These are phyloP conservation scores for Rhizomys pruinosus DNA, from an alignment of 2,113 vertebrate species.

Conservation along the genomic window DNA sequence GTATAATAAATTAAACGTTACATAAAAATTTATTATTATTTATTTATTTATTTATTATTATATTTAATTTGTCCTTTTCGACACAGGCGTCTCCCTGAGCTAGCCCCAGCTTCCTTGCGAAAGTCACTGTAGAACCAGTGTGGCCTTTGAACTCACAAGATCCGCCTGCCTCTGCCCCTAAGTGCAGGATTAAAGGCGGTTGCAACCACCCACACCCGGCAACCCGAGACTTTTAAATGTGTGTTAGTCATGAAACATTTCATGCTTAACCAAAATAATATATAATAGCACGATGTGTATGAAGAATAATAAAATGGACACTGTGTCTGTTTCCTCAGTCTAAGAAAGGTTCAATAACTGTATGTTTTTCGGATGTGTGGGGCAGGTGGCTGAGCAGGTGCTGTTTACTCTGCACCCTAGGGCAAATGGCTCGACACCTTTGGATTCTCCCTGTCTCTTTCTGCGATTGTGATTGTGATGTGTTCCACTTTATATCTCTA, in stretches of 20 bases:
- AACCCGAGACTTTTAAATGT: not conserved
- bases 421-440: not conserved
- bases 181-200: too few species aligned
- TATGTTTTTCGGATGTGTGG: not conserved
- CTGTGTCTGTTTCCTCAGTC: not conserved
- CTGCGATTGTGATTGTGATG: not conserved
- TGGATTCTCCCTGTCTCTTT: not conserved
- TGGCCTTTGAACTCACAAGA: too few species aligned
- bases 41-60: too few species aligned
- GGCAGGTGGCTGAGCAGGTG: not conserved
- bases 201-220: too few species aligned
- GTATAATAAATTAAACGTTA: not conserved
- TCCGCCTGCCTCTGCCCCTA: too few species aligned
- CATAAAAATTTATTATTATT: too few species aligned
- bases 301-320: constrained; percentile 2
- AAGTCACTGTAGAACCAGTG: too few species aligned
- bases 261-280: not conserved
- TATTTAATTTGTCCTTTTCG: too few species aligned
- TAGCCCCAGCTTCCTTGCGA: too few species aligned
- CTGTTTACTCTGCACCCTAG: too few species aligned
- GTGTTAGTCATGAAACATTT: constrained; percentile 22
- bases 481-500: not conserved
- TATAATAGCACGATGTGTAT: not conserved
- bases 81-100: too few species aligned
- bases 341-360: not conserved